Conservation (phyloP, 2,797 vertebrate species). For the Fistularia tabacaria region DNA sequence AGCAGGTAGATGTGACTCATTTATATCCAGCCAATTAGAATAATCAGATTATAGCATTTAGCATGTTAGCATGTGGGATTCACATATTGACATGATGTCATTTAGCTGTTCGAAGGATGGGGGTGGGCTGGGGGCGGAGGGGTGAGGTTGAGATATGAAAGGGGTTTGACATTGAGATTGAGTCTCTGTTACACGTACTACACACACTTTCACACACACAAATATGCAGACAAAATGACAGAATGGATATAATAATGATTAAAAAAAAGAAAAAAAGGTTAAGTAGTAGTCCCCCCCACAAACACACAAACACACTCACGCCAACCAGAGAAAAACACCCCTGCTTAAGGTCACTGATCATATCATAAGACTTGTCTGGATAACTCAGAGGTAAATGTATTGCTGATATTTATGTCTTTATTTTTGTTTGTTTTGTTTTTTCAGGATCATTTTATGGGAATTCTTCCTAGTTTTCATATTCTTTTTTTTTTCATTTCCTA, state of each 20-base stretch:
- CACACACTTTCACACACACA: slow-evolving; percentile 4
- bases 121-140: slow-evolving; percentile 29
- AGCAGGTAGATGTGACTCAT: neutral
- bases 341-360: too few species aligned
- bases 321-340: too few species aligned
- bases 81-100: slow-evolving; percentile 39
- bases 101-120: neutral
- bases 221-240: slow-evolving; percentile 9
- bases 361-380: too few species aligned
- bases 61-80: slow-evolving; percentile 54
- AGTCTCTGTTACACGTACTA: slow-evolving; percentile 10
- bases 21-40: slow-evolving; percentile 3
- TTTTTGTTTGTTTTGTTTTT: too few species aligned
- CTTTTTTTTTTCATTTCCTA: too few species aligned
- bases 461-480: too few species aligned
- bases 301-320: too few species aligned
- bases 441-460: too few species aligned
- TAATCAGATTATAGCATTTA: slow-evolving; percentile 29
- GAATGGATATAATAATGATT: neutral
- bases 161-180: slow-evolving; percentile 58
- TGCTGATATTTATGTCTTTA: too few species aligned
- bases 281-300: too few species aligned
- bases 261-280: too few species aligned
- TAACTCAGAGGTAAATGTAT: too few species aligned
- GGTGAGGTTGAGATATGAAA: slow-evolving; percentile 47